Percentiles rank a stretch among this genome's conserved stretches.
Conservation (phyloP, 2,888 invertebrate species). For the Agrochola lota region DNA sequence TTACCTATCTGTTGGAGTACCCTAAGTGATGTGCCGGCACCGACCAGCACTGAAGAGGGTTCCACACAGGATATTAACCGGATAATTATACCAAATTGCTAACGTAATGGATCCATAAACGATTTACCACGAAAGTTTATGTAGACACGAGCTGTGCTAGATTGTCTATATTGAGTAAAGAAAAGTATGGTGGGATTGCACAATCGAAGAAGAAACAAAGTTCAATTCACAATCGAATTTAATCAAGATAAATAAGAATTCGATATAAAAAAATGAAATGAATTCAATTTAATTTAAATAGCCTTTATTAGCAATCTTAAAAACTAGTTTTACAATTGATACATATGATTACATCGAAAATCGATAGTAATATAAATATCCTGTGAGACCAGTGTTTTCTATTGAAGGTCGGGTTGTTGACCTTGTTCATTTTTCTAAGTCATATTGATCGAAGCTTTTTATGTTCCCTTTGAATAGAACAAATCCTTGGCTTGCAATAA, state of each 20-base stretch:
- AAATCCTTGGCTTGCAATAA: neutral
- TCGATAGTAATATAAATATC: too few species aligned
- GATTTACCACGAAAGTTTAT: slow-evolving; percentile 15
- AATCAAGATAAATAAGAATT: neutral
- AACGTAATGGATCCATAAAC: slow-evolving; percentile 60
- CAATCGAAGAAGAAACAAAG: neutral
- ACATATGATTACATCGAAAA: too few species aligned
- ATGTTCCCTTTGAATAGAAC: neutral
- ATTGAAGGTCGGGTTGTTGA: neutral
- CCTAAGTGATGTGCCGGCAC: slow-evolving; percentile 71
- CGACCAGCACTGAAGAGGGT: slow-evolving; percentile 79
- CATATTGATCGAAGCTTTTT: neutral
- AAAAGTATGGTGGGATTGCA: neutral
- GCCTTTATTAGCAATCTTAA: neutral
- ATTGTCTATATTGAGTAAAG: neutral
- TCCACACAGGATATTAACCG: slow-evolving; percentile 71
- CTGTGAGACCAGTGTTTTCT: neutral
- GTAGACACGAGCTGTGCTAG: slow-evolving; percentile 9
- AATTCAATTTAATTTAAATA: neutral
- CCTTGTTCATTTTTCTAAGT: neutral
- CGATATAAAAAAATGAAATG: too few species aligned
- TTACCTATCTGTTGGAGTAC: slow-evolving; percentile 44
- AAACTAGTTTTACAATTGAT: neutral
- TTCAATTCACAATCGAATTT: neutral
- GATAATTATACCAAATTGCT: slow-evolving; percentile 76